A percentile compares a stretch with the other conserved stretches of the same genome.
Evolutionary conservation across 1,140 invertebrate species (phyloP).

Genomic region (Temnothorax curvispinosus): DNA sequence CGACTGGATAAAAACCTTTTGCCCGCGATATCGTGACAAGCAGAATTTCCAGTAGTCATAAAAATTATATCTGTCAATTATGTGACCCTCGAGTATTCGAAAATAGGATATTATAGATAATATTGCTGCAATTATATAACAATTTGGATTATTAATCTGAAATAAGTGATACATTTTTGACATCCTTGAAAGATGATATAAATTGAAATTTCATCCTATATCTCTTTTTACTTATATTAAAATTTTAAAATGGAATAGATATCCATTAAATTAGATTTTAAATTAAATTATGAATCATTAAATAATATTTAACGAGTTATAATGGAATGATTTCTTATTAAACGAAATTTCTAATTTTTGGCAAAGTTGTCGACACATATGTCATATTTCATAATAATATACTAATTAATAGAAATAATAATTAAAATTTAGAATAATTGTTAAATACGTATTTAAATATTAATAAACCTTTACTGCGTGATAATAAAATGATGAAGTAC

Average conservation of each 20-base stretch:
- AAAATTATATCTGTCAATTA: conserved; percentile 5
- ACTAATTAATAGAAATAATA: neutral
- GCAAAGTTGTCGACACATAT: neutral
- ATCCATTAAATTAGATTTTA: neutral
- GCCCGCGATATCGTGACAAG: conserved; percentile 33
- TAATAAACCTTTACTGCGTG: neutral
- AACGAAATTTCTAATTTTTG: neutral
- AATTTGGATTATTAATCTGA: neutral
- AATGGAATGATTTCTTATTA: neutral
- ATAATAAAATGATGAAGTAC: neutral
- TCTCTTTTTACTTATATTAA: neutral
- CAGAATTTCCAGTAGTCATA: neutral
- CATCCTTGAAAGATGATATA: neutral
- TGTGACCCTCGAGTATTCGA: neutral
- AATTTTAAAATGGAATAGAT: neutral
- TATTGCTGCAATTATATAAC: neutral
- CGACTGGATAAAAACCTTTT: conserved; percentile 18
- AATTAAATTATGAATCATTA: neutral
- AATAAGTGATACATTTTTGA: neutral
- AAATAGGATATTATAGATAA: neutral
- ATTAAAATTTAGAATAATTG: neutral
- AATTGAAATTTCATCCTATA: neutral
- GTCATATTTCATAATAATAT: neutral
- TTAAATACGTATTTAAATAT: neutral
- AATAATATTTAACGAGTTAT: neutral